phyloP scores from a whole-genome alignment of 2,113 vertebrate species.

The Ahaetulla prasina region DNA sequence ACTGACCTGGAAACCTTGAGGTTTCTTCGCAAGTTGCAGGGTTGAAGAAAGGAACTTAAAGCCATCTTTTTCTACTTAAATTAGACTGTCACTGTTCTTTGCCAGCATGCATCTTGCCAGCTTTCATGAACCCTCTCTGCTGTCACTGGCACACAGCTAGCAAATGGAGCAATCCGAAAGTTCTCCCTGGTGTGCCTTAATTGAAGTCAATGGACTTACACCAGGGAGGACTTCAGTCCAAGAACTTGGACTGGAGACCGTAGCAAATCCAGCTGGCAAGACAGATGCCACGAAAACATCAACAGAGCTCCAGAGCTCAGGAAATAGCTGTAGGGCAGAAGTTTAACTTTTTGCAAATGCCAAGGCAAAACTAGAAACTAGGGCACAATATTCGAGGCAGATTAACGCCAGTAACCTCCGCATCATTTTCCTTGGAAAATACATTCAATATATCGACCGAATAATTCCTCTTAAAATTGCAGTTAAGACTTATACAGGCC shows the following conservation, averaged over 20 bases:
- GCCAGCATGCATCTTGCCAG: slow-evolving; percentile 23
- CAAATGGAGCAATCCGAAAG: slow-evolving; percentile 28
- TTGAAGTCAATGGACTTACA: slow-evolving; percentile 57
- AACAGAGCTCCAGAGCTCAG: slow-evolving; percentile 42
- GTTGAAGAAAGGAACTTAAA: neutral
- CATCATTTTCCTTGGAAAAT: slow-evolving; percentile 24
- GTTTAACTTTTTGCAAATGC: neutral
- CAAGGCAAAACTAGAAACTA: slow-evolving; percentile 33
- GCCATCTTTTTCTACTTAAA: neutral
- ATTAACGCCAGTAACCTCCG: slow-evolving; percentile 26
- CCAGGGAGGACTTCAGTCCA: slow-evolving; percentile 60
- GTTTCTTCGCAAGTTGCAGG: neutral
- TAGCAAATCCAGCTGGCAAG: slow-evolving; percentile 59
- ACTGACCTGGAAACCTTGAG: neutral
- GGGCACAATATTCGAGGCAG: slow-evolving; percentile 11
- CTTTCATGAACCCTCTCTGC: neutral
- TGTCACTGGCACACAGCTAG: neutral
- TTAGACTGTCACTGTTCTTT: neutral
- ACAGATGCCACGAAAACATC: neutral
- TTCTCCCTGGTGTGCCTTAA: slow-evolving; percentile 43
- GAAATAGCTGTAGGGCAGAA: slow-evolving; percentile 11
- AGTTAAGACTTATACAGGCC: neutral
- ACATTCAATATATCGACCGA: slow-evolving; percentile 34
- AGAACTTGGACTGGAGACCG: slow-evolving; percentile 48
- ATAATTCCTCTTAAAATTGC: slow-evolving; percentile 18